Evolutionary conservation across 2,797 vertebrate species (phyloP), one percentile per base, ranked within the genome.

Genomic region (Aeoliscus strigatus): DNA sequence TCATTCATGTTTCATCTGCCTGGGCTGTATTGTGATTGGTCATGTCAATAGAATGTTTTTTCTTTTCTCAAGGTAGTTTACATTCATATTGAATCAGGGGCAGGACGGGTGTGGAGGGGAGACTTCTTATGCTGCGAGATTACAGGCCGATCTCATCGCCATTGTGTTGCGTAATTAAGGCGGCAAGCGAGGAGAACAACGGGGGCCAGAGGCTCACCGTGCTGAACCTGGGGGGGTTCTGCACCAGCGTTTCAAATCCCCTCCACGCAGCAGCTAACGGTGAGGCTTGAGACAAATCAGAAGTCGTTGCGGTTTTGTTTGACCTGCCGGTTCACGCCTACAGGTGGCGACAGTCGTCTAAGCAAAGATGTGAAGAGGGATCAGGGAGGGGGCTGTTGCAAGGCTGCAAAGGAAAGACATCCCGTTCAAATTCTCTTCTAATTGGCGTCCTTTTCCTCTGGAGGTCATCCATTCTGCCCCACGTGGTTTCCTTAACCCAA

Each of bases 11-110:
- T 88, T 88, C 81, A 86, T 81, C 78, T 53, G 67, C 61, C 75
- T 21, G 63, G 69, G 70, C 70, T 82, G 84, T 77, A 85, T 87
- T 85, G 80, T 84, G 87, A 88, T 89, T 86, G 87, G 85, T 84
- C 84, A 82, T 87, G 86, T 88, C 88, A 89, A 89, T 87, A 89
- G 86, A 88, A 86, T 81, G 76, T 77, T 86, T 85, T 80, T 87
- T 88, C 81, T 84, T 81, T 80, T 80, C 69, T 80, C 75, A 46
- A 63, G 81, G 81, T 86, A 78, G 89, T 90, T 88, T 88, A 89
- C 87, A 89, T 89, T 88, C 89, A 87, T 89, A 89, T 88, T 88
- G 85, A 90, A 89, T 89, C 89, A 90, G 81, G 71, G 73, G 81
- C 70, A 61, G 77, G 67, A 70, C 75, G 80, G 67, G 73, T 67